phyloP scores from a whole-genome alignment of 2,888 invertebrate species.

The Drosophila macrospina region DNA sequence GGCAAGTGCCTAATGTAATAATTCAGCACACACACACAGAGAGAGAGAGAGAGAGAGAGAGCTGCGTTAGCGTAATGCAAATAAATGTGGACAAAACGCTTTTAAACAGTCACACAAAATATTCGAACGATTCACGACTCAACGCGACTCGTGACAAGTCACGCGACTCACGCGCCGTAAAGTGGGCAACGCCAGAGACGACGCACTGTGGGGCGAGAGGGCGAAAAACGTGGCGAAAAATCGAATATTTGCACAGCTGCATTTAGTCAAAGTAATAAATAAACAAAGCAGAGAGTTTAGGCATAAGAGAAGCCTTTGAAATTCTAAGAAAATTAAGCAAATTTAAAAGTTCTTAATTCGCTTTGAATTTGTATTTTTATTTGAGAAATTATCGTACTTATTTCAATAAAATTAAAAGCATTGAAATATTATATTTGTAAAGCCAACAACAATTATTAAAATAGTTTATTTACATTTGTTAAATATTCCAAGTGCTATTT shows the following conservation, averaged over 20 bases:
- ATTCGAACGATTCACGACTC: slow-evolving; percentile 30
- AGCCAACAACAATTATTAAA: too few relatives aligned
- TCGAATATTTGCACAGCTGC: not conserved
- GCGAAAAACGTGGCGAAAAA: not conserved
- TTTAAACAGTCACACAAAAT: slow-evolving; percentile 60
- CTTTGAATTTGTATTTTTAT: too few relatives aligned
- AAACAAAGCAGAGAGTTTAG: too few relatives aligned
- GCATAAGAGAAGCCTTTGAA: too few relatives aligned
- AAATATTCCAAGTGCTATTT: not conserved
- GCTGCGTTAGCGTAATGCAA: slow-evolving; percentile 45
- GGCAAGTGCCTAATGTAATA: slow-evolving; percentile 63
- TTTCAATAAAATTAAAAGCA: too few relatives aligned
- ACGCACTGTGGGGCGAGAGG: not conserved
- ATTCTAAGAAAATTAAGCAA: too few relatives aligned
- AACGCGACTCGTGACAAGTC: slow-evolving; percentile 34
- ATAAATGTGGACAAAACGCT: slow-evolving; percentile 75
- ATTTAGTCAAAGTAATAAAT: too few relatives aligned
- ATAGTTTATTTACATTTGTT: too few relatives aligned
- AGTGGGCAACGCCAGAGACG: not conserved
- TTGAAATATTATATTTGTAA: too few relatives aligned
- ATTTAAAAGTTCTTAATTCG: too few relatives aligned
- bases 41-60: too few relatives aligned
- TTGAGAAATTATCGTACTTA: too few relatives aligned
- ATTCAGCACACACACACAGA: slow-evolving; percentile 44
- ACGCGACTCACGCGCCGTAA: slow-evolving; percentile 33